Conservation (phyloP, 2,888 invertebrate genomes). For the Ditylenchus weischeri region DNA sequence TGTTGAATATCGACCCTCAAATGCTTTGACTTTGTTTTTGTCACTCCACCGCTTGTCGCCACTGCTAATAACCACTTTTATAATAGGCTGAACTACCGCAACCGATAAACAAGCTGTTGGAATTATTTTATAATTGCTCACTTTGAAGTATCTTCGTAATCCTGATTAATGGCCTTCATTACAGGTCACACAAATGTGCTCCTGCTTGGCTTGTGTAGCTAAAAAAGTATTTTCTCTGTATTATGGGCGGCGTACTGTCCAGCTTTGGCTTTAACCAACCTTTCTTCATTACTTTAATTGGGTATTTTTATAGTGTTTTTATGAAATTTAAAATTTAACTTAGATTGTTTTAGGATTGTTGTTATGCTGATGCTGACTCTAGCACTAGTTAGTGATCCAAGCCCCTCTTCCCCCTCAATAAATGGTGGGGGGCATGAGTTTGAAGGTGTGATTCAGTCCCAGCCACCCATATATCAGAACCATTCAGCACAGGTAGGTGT, state of each 20-base stretch:
- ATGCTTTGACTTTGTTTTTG: too few relatives aligned
- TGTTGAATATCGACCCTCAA: too few relatives aligned
- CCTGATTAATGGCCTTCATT: too few relatives aligned
- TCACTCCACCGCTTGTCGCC: too few relatives aligned
- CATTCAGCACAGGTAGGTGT: too few relatives aligned
- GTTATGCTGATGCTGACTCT: slow-evolving; percentile 16
- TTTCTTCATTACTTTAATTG: slow-evolving; percentile 37
- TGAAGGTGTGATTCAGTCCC: too few relatives aligned
- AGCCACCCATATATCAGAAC: too few relatives aligned
- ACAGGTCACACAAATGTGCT: background rate
- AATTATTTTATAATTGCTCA: background rate
- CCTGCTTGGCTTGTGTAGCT: background rate
- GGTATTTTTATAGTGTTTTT: slow-evolving; percentile 19
- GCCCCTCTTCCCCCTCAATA: background rate
- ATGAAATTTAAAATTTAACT: background rate
- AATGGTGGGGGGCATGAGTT: too few relatives aligned
- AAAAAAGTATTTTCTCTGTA: background rate
- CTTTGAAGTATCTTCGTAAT: background rate
- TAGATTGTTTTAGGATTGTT: slow-evolving; percentile 10
- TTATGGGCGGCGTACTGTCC: slow-evolving; percentile 33
- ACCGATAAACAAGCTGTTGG: too few relatives aligned
- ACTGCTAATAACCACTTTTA: too few relatives aligned
- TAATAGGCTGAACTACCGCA: too few relatives aligned
- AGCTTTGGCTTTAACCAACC: slow-evolving; percentile 40
- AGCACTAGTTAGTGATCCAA: slow-evolving; percentile 16